Conservation (phyloP, 2,797 vertebrate species). For the Myripristis jacobus region DNA sequence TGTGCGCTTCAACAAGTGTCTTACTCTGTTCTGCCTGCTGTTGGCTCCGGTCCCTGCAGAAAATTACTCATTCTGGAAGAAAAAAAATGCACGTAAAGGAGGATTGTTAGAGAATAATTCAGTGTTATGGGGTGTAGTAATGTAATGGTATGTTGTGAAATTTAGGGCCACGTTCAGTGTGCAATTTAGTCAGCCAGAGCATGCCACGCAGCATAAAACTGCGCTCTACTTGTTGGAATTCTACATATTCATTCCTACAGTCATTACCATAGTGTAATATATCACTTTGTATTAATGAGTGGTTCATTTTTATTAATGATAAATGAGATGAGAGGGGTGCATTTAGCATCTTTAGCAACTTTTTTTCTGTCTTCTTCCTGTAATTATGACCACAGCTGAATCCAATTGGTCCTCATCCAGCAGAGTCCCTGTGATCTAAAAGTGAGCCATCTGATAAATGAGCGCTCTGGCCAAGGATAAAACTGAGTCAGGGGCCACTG, state of each 20-base stretch:
- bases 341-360: conserved; percentile 66
- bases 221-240: conserved; percentile 26
- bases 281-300: conserved; percentile 51
- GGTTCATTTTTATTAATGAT: conserved; percentile 65
- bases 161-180: conserved; percentile 24
- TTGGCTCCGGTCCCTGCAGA: conserved; percentile 91
- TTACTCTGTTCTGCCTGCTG: conserved; percentile 89
- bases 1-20: conserved; percentile 53
- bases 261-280: conserved; percentile 53
- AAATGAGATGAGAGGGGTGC: conserved; percentile 60
- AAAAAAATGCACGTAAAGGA: conserved; percentile 21
- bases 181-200: conserved; percentile 55
- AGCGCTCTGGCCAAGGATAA: conserved; percentile 50
- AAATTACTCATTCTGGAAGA: conserved; percentile 91
- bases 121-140: conserved; percentile 19
- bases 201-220: background rate
- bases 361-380: conserved; percentile 40
- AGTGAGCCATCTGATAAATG: conserved; percentile 65
- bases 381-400: conserved; percentile 58
- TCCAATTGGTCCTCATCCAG: conserved; percentile 63
- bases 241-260: conserved; percentile 30
- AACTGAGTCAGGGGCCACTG: conserved; percentile 33
- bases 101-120: conserved; percentile 51
- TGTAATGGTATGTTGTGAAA: conserved; percentile 26
- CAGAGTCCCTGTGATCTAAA: conserved; percentile 59